Evolutionary conservation across 2,888 invertebrate genomes (phyloP), one percentile per base, ranked within the genome.

Genomic region (Sphaerophoria rueppellii): DNA sequence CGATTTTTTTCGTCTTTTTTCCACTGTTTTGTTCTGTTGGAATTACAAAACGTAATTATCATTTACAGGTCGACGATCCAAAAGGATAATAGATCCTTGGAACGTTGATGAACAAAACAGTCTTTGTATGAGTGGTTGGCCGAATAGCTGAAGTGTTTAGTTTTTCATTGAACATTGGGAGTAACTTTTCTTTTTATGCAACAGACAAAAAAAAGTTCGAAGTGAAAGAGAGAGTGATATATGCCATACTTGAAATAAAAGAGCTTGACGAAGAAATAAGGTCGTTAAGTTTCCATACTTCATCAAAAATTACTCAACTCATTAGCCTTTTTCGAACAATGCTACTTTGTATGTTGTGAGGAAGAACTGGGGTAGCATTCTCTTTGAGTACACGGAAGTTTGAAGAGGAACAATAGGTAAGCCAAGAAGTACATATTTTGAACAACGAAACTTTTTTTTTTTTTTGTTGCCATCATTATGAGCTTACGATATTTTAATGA

Each of bases 61-160:
- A 85, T 85, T 85, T 65, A 81, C 85, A 81, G 81, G 85, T 85
- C 85, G 85, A 85, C 81, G 85, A 76, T 85, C 85, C 77, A 81
- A 60, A 73, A 73, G 85, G 81, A 83, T 75, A 76, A 80, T 76
- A 61, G 58, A 55, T 35, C 75, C 74, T 71, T 67, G 67, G 67
- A 3, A 67, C 52, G 54, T 67, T 67, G 67, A 52, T 52, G 52
- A 54, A 67, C 37, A 54, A 54, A 40, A 67, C 40, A 43, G 54
- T 24, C 34, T 67, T 67, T 34, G 43, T 37, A 9, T 63, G 46
- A 63, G 63, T 71, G 74, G 77, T 58, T 71, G 35, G 63, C 14
- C 67, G 63, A 77, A 67, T 69, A 43, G 73, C 55, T 54, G 35
- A 69, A 52, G 54, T 14, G 4, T 32, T 34, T 11, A 34, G 48